A percentile compares a stretch with the other conserved stretches of the same genome.
These are phyloP conservation scores for Muraenolepis orangiensis DNA, from an alignment of 2,797 vertebrate genomes.

Conservation along the genomic window DNA sequence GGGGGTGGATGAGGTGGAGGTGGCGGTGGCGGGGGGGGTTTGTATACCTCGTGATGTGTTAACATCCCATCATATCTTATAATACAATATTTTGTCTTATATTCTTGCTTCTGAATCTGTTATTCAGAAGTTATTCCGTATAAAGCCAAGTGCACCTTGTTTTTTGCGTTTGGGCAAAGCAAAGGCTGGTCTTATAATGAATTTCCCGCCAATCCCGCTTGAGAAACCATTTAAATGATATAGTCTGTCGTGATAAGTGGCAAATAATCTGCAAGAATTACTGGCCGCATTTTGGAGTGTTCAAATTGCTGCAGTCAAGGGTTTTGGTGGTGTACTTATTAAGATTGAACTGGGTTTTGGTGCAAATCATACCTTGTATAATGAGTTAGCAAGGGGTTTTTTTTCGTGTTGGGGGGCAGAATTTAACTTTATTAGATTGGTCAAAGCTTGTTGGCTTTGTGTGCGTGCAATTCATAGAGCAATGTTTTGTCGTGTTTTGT, in stretches of 20 bases:
- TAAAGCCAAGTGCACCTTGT: too few species aligned
- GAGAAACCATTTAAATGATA: constrained; percentile 3
- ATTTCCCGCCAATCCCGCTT: background rate
- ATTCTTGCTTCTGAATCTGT: too few species aligned
- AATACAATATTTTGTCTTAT: background rate
- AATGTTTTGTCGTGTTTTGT: background rate
- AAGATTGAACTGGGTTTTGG: constrained; percentile 10
- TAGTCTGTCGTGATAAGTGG: background rate
- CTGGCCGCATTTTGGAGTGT: background rate
- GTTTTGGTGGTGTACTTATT: constrained; percentile 1
- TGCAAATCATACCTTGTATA: background rate
- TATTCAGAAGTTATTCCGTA: too few species aligned
- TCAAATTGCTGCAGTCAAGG: constrained; percentile 3
- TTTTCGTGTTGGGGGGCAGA: background rate
- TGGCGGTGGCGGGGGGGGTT: background rate
- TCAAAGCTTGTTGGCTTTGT: constrained; percentile 6
- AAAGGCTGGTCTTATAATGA: background rate
- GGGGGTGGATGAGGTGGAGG: constrained; percentile 1
- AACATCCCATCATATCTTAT: background rate
- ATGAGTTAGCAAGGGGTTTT: constrained; percentile 3
- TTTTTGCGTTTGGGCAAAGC: background rate
- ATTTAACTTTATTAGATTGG: background rate
- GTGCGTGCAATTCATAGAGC: background rate
- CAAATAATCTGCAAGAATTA: background rate
- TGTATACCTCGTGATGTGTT: constrained; percentile 3